Evolutionary conservation across 2,113 vertebrate species (phyloP).

Genomic region (Pagrus major): DNA sequence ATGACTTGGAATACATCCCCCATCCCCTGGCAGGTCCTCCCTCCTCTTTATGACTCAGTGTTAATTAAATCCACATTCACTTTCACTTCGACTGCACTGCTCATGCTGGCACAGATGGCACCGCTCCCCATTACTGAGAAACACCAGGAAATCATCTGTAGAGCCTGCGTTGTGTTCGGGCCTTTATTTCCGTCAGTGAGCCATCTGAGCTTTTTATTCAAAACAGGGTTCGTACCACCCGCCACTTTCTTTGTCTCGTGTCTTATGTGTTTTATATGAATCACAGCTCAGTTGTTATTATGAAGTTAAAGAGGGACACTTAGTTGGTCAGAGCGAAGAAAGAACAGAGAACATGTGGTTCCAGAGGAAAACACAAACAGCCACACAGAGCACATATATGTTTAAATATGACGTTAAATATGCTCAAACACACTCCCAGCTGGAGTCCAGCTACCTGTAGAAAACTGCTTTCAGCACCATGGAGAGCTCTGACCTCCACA

Average conservation of each 20-base stretch:
- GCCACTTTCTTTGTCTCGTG: slow-evolving; percentile 15
- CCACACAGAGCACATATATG: neutral
- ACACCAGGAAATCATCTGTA: slow-evolving; percentile 34
- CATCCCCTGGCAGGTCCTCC: slow-evolving; percentile 70
- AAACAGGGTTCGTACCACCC: slow-evolving; percentile 25
- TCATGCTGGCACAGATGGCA: slow-evolving; percentile 74
- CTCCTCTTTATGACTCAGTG: slow-evolving; percentile 73
- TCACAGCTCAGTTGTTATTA: neutral
- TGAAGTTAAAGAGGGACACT: slow-evolving; percentile 17
- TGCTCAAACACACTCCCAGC: neutral
- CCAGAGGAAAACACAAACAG: slow-evolving; percentile 18
- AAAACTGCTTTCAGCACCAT: slow-evolving; percentile 70
- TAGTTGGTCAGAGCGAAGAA: slow-evolving; percentile 28
- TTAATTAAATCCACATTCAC: slow-evolving; percentile 85
- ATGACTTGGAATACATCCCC: slow-evolving; percentile 59
- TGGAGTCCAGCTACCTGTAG: slow-evolving; percentile 36
- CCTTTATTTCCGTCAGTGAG: slow-evolving; percentile 15
- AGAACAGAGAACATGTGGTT: slow-evolving; percentile 28
- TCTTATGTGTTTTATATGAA: slow-evolving; percentile 10
- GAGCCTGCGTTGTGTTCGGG: slow-evolving; percentile 1
- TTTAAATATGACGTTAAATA: slow-evolving; percentile 6
- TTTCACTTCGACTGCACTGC: slow-evolving; percentile 58
- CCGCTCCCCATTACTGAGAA: slow-evolving; percentile 38
- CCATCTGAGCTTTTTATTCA: slow-evolving; percentile 25
- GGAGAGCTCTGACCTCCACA: slow-evolving; percentile 67